Conservation (phyloP, 2,113 vertebrate species). For the Ctenodactylus gundi region DNA sequence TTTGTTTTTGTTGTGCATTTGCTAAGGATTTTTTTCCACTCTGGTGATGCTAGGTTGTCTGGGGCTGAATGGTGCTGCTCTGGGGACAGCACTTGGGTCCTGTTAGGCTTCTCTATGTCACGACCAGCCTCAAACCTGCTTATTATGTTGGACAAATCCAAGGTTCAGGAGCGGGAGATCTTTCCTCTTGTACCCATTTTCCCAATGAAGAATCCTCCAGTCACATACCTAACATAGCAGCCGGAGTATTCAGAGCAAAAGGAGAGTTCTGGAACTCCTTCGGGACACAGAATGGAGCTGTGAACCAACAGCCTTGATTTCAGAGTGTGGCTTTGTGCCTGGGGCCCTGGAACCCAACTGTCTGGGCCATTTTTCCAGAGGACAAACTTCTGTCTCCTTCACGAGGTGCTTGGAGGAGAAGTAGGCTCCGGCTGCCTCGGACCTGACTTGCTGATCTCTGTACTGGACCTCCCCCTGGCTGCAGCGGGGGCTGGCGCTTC, state of each 20-base stretch:
- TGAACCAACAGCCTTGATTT: background rate
- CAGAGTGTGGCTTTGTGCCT: fast-evolving
- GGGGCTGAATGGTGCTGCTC: background rate
- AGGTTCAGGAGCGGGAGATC: background rate
- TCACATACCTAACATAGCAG: background rate
- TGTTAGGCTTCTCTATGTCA: background rate
- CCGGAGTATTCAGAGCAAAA: background rate
- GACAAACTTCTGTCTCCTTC: background rate
- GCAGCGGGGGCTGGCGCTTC: fast-evolving
- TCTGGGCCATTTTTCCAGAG: background rate
- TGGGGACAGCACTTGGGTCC: background rate
- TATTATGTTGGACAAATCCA: background rate
- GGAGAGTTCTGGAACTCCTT: too few relatives aligned
- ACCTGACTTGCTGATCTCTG: background rate
- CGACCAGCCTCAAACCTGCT: background rate
- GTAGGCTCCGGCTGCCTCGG: background rate
- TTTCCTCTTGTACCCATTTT: background rate
- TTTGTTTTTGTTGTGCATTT: background rate
- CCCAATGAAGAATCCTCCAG: background rate
- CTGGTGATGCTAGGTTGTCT: background rate
- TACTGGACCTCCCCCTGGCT: background rate
- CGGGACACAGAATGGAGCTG: background rate
- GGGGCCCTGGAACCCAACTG: background rate
- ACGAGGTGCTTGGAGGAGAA: background rate
- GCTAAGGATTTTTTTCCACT: background rate